Conservation (phyloP, 1,140 invertebrate species). For the Drosophila pseudoobscura region DNA sequence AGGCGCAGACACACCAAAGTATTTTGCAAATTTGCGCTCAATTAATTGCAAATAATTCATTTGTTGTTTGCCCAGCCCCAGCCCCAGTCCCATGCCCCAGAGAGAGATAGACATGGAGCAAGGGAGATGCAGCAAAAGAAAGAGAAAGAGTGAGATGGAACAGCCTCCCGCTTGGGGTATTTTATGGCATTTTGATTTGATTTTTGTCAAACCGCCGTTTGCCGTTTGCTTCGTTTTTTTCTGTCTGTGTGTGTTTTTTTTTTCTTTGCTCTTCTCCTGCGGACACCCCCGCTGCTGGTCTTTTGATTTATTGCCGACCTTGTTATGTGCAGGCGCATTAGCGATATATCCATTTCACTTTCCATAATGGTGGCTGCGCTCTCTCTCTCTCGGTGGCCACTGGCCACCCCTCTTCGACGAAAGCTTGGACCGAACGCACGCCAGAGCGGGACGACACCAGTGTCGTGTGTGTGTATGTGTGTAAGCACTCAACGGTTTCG, state of each 20-base stretch:
- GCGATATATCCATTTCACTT: slow-evolving; percentile 83
- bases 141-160: slow-evolving; percentile 3
- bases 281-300: slow-evolving; percentile 22
- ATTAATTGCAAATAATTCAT: slow-evolving; percentile 82
- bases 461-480: slow-evolving; percentile 5
- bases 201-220: slow-evolving; percentile 66
- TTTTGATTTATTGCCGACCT: slow-evolving; percentile 83
- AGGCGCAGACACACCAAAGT: slow-evolving; percentile 70
- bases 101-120: background rate
- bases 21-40: slow-evolving; percentile 82
- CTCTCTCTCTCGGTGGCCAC: slow-evolving; percentile 36
- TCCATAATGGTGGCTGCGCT: slow-evolving; percentile 76
- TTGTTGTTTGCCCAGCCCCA: slow-evolving; percentile 57
- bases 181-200: slow-evolving; percentile 82
- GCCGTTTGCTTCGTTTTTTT: slow-evolving; percentile 19
- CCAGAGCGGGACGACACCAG: slow-evolving; percentile 57
- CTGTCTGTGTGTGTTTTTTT: background rate
- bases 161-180: slow-evolving; percentile 48
- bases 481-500: background rate
- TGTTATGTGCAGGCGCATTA: slow-evolving; percentile 83
- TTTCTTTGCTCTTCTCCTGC: slow-evolving; percentile 7
- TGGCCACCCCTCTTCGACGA: slow-evolving; percentile 51
- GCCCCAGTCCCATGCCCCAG: background rate
- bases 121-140: background rate
- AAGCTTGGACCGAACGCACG: slow-evolving; percentile 10